Base-by-base conservation (phyloP, 2,113 vertebrate species). In the Eidolon helvum region DNA sequence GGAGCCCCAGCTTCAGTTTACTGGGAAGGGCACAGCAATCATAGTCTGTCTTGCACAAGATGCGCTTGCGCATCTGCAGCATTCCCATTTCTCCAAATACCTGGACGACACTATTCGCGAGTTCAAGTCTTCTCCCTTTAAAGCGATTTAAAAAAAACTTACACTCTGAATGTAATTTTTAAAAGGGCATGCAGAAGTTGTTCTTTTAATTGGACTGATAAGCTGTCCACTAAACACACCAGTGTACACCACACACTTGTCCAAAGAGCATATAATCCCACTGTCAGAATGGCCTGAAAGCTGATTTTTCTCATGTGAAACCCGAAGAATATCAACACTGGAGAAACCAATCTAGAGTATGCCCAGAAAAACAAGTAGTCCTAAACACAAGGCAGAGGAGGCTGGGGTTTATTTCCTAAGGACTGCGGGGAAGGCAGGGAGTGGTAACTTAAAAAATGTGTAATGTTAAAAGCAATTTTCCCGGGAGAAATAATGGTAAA, bases 1-100 rank as follows among this genome's bases (percentile, higher is more conserved):
- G 43, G 0, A 26, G 45, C 33, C 14, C 0, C 0, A 1, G 38
- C 14, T 0, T 24, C 18, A 7, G 89, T 8, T 1, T 9, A 3
- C 19, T 26, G 24, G 30, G 55, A 43, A 57, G 35, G n/a, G 10
- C 24, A 0, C 35, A 21, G 61, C 18, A 7, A 19, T 7, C 22
- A 12, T 50, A 50, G 45, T 4, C 0, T 21, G n/a, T 16, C 6
- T 1, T 2, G 1, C 1, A 65, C 10, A 28, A 22, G 11, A 30
- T 22, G 43, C 68, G 21, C 10, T 1, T 0, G 10, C 5, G 28
- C 19, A 21, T 6, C 28, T 6, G 0, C n/a, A 48, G 22, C 2
- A 1, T 4, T 53, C 22, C 71, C 19, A 33, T 21, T 40, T 77
- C 80, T 80, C 59, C 16, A 10, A 72, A 68, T 15, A 57, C 45